A percentile compares a stretch with the other conserved stretches of the same genome.
These are phyloP conservation scores for Oreotrochilus melanogaster DNA, from an alignment of 2,113 vertebrate species.

Conservation along the genomic window DNA sequence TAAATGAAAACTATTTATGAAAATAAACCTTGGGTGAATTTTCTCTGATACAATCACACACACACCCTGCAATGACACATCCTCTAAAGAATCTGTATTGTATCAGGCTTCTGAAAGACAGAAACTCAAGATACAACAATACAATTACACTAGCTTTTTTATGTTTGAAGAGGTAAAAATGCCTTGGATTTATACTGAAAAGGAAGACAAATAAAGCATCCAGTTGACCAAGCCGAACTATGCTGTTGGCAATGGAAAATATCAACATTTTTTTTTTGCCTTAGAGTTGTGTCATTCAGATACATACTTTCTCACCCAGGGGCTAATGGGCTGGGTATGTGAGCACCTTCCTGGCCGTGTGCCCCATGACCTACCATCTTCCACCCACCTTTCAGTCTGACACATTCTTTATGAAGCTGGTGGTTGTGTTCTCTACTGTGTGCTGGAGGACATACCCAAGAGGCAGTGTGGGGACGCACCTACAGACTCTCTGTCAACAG, in stretches of 20 bases:
- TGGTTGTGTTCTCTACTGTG: not conserved
- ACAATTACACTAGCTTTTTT: not conserved
- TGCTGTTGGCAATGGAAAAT: not conserved
- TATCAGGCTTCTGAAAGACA: not conserved
- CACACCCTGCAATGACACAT: not conserved
- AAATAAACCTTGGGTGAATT: not conserved
- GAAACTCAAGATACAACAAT: not conserved
- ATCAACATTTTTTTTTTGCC: not conserved
- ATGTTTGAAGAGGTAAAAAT: not conserved
- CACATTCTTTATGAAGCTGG: not conserved
- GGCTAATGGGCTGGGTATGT: rapidly evolving
- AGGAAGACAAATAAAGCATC: not conserved
- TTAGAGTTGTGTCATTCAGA: not conserved
- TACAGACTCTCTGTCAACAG: not conserved
- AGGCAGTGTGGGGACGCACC: not conserved
- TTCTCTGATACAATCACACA: not conserved
- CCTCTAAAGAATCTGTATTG: not conserved
- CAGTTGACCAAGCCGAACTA: not conserved
- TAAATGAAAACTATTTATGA: not conserved
- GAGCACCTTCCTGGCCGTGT: not conserved
- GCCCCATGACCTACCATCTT: not conserved
- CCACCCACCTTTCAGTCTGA: not conserved
- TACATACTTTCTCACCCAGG: not conserved
- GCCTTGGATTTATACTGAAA: not conserved
- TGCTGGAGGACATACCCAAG: not conserved